phyloP scores from a whole-genome alignment of 1,140 invertebrate species.

The Aethina tumida region DNA sequence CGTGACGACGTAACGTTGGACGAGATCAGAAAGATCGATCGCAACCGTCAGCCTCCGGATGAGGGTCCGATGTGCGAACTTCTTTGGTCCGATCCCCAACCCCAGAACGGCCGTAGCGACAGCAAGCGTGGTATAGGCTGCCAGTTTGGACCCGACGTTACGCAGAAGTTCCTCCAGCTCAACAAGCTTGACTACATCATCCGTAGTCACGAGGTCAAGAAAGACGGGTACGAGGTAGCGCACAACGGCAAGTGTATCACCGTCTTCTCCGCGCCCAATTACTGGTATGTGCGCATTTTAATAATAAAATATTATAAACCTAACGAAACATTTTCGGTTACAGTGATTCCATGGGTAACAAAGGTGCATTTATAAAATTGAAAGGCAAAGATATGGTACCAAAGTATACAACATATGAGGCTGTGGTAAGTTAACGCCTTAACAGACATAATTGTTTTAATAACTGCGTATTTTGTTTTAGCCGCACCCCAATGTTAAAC shows the following conservation, averaged over 20 bases:
- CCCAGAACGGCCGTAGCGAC: conserved; percentile 69
- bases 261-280: conserved; percentile 97
- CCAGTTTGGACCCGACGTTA: conserved; percentile 98
- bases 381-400: conserved; percentile 86
- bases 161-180: conserved; percentile 68
- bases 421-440: conserved; percentile 64
- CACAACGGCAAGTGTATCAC: conserved; percentile 94
- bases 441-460: conserved; percentile 11
- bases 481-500: conserved; percentile 94
- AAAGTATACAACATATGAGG: conserved; percentile 83
- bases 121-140: conserved; percentile 96
- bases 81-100: conserved; percentile 97
- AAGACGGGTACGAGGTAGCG: conserved; percentile 87
- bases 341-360: conserved; percentile 98
- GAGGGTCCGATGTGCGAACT: conserved; percentile 95
- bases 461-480: conserved; percentile 42
- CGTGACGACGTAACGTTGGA: conserved; percentile 83
- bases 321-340: conserved; percentile 31
- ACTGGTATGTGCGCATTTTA: conserved; percentile 61
- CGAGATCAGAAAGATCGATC: conserved; percentile 78
- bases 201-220: conserved; percentile 96
- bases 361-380: conserved; percentile 93
- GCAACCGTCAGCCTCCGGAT: conserved; percentile 94
- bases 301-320: neutral
- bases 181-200: conserved; percentile 92